Base-by-base conservation (phyloP, 2,113 vertebrate genomes). In the Raja brachyura region DNA sequence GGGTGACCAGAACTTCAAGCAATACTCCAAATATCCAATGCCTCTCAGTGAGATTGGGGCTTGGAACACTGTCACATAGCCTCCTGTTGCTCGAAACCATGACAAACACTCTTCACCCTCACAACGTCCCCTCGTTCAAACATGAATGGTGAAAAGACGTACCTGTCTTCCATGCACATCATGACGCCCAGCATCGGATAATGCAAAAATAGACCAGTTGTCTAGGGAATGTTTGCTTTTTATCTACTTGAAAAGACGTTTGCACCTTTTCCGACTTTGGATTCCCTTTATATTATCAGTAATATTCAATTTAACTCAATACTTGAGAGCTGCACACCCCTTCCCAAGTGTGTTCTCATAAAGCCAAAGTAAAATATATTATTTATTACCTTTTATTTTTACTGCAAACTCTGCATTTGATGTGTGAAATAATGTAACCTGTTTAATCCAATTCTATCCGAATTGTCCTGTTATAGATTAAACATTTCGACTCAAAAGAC, bases 291-390 rank as follows among this genome's bases (percentile, higher is more conserved):
- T 92, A 73, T 92, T 92, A 92, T 92, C 66, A 92, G 90, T 74
- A 92, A 92, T 68, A 74, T 92, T 92, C 66, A 39, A 33, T 92
- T 25, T 92, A 73, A 74, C 90, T 31, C 10, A 3, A 5, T 85
- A 59, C 7, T 7, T 74, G 66, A 25, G 25, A 70, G 25, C 10
- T 73, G 66, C 31, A 92, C 39, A 48, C 73, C 73, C 68, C 68
- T 48, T 92, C 90, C 70, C 20, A 48, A 73, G 66, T 39, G 20
- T 85, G 33, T 73, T 73, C 33, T 74, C 90, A 73, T 39, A 6
- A 92, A 92, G 90, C 90, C 90, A 92, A 92, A 92, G 90, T 54
- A 22, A 92, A 92, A 92, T 54, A 92, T 92, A 92, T 92, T 92
- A 92, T 92, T 92, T 73, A 73, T 73, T 73, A 73, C 22, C 66